Evolutionary conservation across 2,113 vertebrate species (phyloP).

Genomic region (Apaloderma vittatum): DNA sequence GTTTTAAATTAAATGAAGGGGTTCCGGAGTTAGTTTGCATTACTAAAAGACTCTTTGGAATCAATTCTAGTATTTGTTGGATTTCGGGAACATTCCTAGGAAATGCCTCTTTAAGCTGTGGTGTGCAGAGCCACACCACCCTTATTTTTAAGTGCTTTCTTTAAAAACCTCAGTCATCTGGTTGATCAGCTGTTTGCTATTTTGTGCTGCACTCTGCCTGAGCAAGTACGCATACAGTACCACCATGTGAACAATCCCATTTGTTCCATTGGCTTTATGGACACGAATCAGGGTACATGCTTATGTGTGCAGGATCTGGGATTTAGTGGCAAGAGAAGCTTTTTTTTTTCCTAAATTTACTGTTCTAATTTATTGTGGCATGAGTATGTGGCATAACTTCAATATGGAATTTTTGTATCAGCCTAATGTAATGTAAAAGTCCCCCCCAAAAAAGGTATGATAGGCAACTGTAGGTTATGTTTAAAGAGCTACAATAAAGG

Average conservation of each 20-base stretch:
- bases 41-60: neutral
- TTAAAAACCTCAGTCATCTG: conserved; percentile 13
- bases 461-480: rapidly evolving
- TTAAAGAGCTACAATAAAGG: neutral
- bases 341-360: neutral
- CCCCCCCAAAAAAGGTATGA: too few species aligned
- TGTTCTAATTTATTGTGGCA: neutral
- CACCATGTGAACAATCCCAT: neutral
- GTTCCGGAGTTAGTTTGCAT: neutral
- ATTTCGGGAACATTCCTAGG: conserved; percentile 11
- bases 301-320: rapidly evolving
- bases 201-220: neutral
- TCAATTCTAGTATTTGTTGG: neutral
- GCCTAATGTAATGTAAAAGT: neutral
- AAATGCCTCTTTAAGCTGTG: neutral
- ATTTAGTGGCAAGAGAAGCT: neutral
- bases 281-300: rapidly evolving
- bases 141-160: neutral
- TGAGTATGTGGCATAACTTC: neutral
- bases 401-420: neutral
- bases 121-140: neutral
- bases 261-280: neutral
- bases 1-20: neutral
- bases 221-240: neutral
- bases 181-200: neutral